Percentiles rank a stretch among this genome's conserved stretches.
Conservation (phyloP, 2,888 invertebrate species). For the Drosophila histrio region DNA sequence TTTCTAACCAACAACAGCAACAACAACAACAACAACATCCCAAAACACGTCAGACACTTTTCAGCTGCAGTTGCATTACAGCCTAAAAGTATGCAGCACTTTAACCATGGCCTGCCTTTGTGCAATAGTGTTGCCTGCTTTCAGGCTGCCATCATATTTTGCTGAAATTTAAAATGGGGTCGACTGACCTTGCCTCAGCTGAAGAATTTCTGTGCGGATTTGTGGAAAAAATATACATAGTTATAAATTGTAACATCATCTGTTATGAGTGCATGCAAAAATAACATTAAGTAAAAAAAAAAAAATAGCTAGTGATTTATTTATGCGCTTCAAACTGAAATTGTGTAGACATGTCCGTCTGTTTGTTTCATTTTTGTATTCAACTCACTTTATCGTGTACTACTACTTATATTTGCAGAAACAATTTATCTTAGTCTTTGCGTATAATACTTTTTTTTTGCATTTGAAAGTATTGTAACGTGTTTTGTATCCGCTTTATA, state of each 20-base stretch:
- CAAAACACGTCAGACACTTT: background rate
- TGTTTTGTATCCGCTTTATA: background rate
- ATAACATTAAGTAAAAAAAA: background rate
- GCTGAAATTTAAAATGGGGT: conserved; percentile 1
- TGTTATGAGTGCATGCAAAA: conserved; percentile 5
- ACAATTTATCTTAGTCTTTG: background rate
- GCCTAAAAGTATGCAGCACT: conserved; percentile 38
- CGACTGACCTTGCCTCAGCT: background rate
- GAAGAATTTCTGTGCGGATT: background rate
- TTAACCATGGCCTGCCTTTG: background rate
- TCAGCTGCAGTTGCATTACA: background rate
- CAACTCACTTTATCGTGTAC: background rate
- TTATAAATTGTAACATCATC: background rate
- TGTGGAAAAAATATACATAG: background rate
- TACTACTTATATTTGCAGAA: background rate
- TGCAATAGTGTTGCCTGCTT: conserved; percentile 37
- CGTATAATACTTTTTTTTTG: background rate
- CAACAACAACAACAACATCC: background rate
- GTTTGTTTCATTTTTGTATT: background rate
- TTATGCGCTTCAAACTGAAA: background rate
- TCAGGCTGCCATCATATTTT: conserved; percentile 18
- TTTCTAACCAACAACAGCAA: conserved; percentile 6
- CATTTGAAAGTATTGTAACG: background rate
- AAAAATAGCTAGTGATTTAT: background rate
- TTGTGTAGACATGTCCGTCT: background rate